Conservation (phyloP, 2,113 vertebrate genomes). For the Columba livia region DNA sequence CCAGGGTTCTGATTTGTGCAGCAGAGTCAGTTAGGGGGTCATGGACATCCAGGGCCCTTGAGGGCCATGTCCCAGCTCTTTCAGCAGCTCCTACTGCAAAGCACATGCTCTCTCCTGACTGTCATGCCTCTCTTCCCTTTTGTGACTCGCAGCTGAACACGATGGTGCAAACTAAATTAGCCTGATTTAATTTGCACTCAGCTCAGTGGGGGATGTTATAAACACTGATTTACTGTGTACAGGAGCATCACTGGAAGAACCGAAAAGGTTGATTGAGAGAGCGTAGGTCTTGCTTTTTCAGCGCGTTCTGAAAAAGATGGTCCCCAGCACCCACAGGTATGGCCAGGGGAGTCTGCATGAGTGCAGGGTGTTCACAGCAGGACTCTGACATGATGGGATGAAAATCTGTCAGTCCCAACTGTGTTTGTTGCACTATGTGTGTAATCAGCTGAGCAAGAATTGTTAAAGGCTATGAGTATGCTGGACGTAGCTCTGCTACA, state of each 20-base stretch:
- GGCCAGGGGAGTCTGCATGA: not conserved
- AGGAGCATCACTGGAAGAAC: not conserved
- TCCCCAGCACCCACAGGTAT: fast-evolving
- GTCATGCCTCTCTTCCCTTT: not conserved
- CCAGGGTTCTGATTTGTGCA: not conserved
- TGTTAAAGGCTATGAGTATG: not conserved
- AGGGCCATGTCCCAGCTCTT: fast-evolving
- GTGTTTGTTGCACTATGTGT: not conserved
- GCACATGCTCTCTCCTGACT: not conserved
- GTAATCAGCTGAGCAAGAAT: not conserved
- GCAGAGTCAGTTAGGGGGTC: not conserved
- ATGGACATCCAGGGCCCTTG: not conserved
- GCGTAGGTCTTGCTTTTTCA: not conserved
- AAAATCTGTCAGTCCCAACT: not conserved
- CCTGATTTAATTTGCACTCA: constrained; percentile 51
- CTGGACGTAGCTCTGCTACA: not conserved
- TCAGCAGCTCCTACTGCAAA: not conserved
- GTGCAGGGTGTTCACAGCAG: not conserved
- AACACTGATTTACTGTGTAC: constrained; percentile 35
- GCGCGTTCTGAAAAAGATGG: fast-evolving
- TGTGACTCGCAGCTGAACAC: not conserved
- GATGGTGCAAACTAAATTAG: constrained; percentile 30
- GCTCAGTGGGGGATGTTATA: not conserved
- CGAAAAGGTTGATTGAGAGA: not conserved
- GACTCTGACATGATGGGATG: not conserved